Percentiles rank a stretch among this genome's conserved stretches.
phyloP scores from a whole-genome alignment of 2,888 invertebrate species.

The Drosophila testacea region DNA sequence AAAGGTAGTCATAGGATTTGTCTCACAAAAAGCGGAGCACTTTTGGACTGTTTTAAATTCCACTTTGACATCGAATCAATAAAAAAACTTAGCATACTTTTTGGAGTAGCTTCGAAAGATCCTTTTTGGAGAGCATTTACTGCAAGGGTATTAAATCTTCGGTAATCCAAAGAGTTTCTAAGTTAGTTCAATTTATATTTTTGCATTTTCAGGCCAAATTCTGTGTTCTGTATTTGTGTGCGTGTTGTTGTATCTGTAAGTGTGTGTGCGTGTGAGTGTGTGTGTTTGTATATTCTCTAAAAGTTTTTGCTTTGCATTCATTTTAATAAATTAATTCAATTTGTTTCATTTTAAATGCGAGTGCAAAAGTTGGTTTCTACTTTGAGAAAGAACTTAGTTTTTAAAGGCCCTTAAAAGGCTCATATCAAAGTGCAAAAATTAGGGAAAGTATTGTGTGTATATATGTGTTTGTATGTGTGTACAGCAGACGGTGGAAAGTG shows the following conservation, averaged over 20 bases:
- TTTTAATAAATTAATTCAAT: slow-evolving; percentile 19
- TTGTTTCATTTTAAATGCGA: slow-evolving; percentile 11
- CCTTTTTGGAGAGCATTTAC: too few species aligned
- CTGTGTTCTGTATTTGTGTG: slow-evolving; percentile 13
- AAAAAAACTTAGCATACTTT: too few species aligned
- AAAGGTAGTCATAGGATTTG: not conserved
- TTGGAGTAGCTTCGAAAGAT: too few species aligned
- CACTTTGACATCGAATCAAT: too few species aligned
- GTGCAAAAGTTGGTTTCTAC: slow-evolving; percentile 50
- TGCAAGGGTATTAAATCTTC: slow-evolving; percentile 8
- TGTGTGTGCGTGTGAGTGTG: slow-evolving; percentile 19
- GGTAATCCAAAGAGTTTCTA: not conserved
- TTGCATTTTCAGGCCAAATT: slow-evolving; percentile 23
- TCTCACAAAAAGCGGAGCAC: not conserved
- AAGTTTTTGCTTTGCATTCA: slow-evolving; percentile 31
- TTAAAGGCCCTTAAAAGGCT: slow-evolving; percentile 9
- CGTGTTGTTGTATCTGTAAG: slow-evolving; percentile 20
- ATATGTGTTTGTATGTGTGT: slow-evolving; percentile 3
- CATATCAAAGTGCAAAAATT: slow-evolving; percentile 56
- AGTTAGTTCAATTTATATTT: not conserved
- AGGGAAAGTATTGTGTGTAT: slow-evolving; percentile 20
- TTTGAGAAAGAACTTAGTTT: slow-evolving; percentile 26
- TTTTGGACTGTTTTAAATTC: not conserved
- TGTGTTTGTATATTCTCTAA: slow-evolving; percentile 17
- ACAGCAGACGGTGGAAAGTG: slow-evolving; percentile 25